A percentile compares a stretch with the other conserved stretches of the same genome.
Evolutionary conservation across 2,888 invertebrate species (phyloP).

Genomic region (Osmoderma eremita): DNA sequence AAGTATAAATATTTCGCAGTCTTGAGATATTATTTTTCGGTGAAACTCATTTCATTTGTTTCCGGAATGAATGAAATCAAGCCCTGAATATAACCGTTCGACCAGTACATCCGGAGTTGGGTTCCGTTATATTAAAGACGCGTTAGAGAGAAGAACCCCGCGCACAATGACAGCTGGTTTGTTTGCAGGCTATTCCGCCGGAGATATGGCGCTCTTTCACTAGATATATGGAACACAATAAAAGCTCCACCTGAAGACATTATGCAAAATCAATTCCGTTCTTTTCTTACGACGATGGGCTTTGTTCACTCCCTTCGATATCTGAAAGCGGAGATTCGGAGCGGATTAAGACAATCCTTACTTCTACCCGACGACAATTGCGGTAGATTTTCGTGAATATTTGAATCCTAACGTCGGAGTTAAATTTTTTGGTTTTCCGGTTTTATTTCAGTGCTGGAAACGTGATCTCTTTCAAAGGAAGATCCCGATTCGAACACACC

Average conservation of each 20-base stretch:
- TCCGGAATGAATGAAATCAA: slow-evolving; percentile 34
- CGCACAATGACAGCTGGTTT: slow-evolving; percentile 62
- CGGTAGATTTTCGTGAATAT: slow-evolving; percentile 38
- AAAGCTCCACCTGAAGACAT: slow-evolving; percentile 66
- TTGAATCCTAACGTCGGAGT: slow-evolving; percentile 33
- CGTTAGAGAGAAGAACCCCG: slow-evolving; percentile 57
- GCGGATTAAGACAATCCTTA: slow-evolving; percentile 59
- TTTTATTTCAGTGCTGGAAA: slow-evolving; percentile 25
- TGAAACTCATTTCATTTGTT: slow-evolving; percentile 16
- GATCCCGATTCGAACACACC: not conserved
- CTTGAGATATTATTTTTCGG: not conserved
- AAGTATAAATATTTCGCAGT: not conserved
- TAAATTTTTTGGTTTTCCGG: slow-evolving; percentile 30
- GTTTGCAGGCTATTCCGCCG: slow-evolving; percentile 62
- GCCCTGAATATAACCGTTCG: slow-evolving; percentile 29
- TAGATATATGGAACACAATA: slow-evolving; percentile 65
- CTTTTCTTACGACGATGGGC: slow-evolving; percentile 56
- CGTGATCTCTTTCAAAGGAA: slow-evolving; percentile 2
- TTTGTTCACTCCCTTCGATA: slow-evolving; percentile 60
- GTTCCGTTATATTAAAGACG: slow-evolving; percentile 59
- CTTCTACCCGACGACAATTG: slow-evolving; percentile 49
- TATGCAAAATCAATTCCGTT: slow-evolving; percentile 67
- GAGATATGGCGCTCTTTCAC: slow-evolving; percentile 59
- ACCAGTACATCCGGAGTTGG: slow-evolving; percentile 46
- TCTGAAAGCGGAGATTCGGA: slow-evolving; percentile 59